These are phyloP conservation scores for Galeruca laticollis DNA, from an alignment of 2,888 invertebrate species.

Conservation along the genomic window DNA sequence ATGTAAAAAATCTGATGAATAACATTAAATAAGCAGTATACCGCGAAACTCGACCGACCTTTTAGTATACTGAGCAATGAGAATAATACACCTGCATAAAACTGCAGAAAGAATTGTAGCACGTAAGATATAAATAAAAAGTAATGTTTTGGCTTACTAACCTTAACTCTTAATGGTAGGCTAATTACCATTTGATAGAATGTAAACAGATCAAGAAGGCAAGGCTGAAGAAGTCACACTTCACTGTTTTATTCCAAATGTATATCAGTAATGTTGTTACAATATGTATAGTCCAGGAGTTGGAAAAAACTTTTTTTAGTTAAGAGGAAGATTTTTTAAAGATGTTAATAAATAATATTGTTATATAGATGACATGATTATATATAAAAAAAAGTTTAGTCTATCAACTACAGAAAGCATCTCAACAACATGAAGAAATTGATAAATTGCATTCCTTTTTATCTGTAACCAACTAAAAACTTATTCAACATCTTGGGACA, in stretches of 20 bases:
- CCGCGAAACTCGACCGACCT: not conserved
- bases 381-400: no score
- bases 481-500: no score
- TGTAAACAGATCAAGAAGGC: slow-evolving; percentile 32
- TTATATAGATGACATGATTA: no score
- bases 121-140: slow-evolving; percentile 22
- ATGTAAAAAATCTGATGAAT: not conserved
- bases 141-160: slow-evolving; percentile 33
- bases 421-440: no score
- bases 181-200: slow-evolving; percentile 32
- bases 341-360: not conserved
- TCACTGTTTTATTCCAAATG: slow-evolving; percentile 18
- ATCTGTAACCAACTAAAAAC: no score
- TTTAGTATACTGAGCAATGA: not conserved
- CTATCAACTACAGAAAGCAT: no score
- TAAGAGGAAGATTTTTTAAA: not conserved
- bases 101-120: slow-evolving; percentile 5
- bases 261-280: not conserved
- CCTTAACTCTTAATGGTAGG: slow-evolving; percentile 37
- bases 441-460: no score
- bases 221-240: slow-evolving; percentile 27
- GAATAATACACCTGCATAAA: not conserved
- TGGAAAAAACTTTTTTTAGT: not conserved
- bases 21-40: not conserved
- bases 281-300: not conserved